These are phyloP conservation scores for Pentamera pediparva DNA, from an alignment of 53 echinoderm and acorn worm species.

Conservation along the genomic window DNA sequence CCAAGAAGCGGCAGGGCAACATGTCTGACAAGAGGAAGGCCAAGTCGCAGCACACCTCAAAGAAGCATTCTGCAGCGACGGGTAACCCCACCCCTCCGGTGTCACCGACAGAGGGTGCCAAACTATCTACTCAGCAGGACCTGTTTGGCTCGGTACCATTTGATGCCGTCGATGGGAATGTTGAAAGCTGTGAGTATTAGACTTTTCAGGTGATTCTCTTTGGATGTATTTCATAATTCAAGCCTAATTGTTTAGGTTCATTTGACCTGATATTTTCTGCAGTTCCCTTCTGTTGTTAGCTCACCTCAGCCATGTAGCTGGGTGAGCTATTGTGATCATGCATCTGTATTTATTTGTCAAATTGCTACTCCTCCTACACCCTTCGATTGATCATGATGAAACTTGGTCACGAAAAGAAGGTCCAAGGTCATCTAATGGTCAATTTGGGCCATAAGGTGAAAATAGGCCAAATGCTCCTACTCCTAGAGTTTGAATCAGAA, in stretches of 20 bases:
- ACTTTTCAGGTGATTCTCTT: background rate
- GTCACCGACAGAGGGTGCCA: slow-evolving; percentile 59
- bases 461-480: too few relatives aligned
- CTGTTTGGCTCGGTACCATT: slow-evolving; percentile 97
- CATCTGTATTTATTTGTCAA: background rate
- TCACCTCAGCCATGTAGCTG: background rate
- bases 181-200: background rate
- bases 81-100: slow-evolving; percentile 95
- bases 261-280: background rate
- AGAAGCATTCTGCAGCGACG: slow-evolving; percentile 61
- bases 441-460: too few relatives aligned
- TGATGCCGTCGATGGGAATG: slow-evolving; percentile 37
- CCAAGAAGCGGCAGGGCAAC: slow-evolving; percentile 79
- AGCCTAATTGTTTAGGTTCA: background rate
- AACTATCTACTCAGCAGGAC: slow-evolving; percentile 45
- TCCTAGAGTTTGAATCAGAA: too few relatives aligned
- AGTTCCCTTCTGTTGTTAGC: background rate
- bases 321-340: too few relatives aligned
- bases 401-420: too few relatives aligned
- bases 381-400: too few relatives aligned
- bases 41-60: slow-evolving; percentile 82
- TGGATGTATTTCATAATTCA: background rate
- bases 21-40: slow-evolving; percentile 57
- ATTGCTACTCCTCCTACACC: too few relatives aligned
- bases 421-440: too few relatives aligned